These are phyloP conservation scores for Otus scops DNA, from an alignment of 2,797 vertebrate genomes.

Conservation along the genomic window DNA sequence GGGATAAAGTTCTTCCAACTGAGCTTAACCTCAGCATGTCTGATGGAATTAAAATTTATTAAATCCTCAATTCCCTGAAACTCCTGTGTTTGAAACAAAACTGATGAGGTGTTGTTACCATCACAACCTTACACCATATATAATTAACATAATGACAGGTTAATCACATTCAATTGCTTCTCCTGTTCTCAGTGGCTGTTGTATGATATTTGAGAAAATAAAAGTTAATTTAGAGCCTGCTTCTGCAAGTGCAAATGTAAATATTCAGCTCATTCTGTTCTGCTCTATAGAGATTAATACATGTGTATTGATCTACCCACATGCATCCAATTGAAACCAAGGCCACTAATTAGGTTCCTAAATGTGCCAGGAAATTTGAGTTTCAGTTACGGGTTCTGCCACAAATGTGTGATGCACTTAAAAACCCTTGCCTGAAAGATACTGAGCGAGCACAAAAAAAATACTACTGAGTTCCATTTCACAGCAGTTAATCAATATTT, in stretches of 20 bases:
- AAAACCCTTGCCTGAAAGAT: not conserved
- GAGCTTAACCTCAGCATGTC: not conserved
- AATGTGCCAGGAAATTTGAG: not conserved
- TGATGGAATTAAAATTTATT: not conserved
- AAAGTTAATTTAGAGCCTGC: not conserved
- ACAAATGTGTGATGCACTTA: not conserved
- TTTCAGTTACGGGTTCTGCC: not conserved
- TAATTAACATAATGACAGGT: not conserved
- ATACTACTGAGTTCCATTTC: not conserved
- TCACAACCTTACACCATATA: not conserved
- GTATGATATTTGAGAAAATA: not conserved
- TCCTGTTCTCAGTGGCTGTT: not conserved
- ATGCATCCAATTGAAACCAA: constrained; percentile 9
- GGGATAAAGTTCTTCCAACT: constrained; percentile 6
- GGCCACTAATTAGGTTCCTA: not conserved
- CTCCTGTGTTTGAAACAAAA: not conserved
- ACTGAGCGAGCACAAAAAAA: not conserved
- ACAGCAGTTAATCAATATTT: not conserved
- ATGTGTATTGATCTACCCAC: not conserved
- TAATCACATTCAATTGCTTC: not conserved
- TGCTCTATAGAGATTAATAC: not conserved
- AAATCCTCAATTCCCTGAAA: not conserved
- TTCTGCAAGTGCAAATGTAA: not conserved
- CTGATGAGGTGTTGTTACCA: not conserved
- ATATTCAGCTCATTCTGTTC: not conserved